Conservation (phyloP, 2,797 vertebrate genomes). For the Phoeniculus purpureus region DNA sequence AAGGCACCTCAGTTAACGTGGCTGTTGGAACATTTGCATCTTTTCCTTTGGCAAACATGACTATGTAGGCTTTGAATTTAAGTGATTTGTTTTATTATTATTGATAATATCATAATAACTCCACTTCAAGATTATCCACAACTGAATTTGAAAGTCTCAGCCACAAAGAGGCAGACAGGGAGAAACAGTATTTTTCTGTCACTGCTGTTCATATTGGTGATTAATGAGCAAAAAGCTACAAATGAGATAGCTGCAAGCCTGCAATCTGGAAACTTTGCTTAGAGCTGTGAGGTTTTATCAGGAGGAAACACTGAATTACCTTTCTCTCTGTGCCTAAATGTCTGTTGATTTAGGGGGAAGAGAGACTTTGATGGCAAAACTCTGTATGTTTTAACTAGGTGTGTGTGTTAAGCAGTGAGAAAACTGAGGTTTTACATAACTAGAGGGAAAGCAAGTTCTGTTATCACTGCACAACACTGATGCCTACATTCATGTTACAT, state of each 20-base stretch:
- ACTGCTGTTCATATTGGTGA: neutral
- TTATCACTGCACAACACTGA: neutral
- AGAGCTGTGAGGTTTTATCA: neutral
- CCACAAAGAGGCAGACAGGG: neutral
- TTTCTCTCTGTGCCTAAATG: neutral
- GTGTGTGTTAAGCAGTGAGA: neutral
- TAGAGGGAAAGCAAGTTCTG: neutral
- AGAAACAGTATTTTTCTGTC: neutral
- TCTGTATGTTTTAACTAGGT: neutral
- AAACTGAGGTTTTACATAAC: neutral
- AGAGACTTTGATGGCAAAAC: neutral
- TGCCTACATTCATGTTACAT: neutral
- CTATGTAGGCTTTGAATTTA: neutral
- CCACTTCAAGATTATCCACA: neutral
- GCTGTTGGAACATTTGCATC: neutral
- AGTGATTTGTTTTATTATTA: neutral
- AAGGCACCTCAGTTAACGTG: slow-evolving; percentile 11
- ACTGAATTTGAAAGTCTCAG: neutral
- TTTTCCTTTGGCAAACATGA: neutral
- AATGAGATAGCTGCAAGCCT: neutral
- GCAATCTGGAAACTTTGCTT: neutral
- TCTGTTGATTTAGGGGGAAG: neutral
- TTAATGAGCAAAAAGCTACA: neutral
- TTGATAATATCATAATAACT: neutral
- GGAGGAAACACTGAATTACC: neutral